Conservation (phyloP, 92 coral and sea anemone species). For the Palythoa caribaeorum region DNA sequence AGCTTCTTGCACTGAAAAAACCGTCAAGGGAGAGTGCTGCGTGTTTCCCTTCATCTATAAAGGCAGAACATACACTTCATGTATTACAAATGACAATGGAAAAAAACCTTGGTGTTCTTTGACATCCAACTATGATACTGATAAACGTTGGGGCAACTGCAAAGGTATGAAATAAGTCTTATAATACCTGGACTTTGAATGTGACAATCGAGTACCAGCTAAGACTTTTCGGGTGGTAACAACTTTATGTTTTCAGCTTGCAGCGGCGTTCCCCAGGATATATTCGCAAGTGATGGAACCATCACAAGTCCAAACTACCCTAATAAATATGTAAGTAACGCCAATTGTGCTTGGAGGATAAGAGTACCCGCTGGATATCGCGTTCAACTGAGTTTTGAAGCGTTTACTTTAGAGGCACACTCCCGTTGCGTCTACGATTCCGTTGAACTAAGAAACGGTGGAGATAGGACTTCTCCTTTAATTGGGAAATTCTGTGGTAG, state of each 20-base stretch:
- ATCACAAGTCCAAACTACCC: slow-evolving; percentile 60
- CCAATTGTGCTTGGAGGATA: slow-evolving; percentile 53
- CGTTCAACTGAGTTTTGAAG: neutral
- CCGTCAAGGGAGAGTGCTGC: neutral
- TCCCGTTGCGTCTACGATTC: neutral
- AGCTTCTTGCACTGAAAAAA: neutral
- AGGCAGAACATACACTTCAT: neutral
- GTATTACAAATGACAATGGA: slow-evolving; percentile 20
- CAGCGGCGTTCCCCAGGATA: slow-evolving; percentile 3
- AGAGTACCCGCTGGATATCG: slow-evolving; percentile 56
- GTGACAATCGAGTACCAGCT: too few relatives aligned
- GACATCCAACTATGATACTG: slow-evolving; percentile 38
- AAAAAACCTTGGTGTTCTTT: slow-evolving; percentile 60
- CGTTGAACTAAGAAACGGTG: neutral
- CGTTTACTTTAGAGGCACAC: neutral
- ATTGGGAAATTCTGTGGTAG: slow-evolving; percentile 22
- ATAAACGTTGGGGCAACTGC: slow-evolving; percentile 48
- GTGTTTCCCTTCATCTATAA: neutral
- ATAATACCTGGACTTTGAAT: neutral
- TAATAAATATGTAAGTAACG: neutral
- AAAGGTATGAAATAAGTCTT: slow-evolving; percentile 25
- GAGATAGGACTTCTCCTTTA: neutral
- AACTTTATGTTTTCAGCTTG: neutral
- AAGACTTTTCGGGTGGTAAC: too few relatives aligned
- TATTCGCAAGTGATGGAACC: slow-evolving; percentile 35